Evolutionary conservation across 2,113 vertebrate genomes (phyloP).

Genomic region (Gavialis gangeticus): DNA sequence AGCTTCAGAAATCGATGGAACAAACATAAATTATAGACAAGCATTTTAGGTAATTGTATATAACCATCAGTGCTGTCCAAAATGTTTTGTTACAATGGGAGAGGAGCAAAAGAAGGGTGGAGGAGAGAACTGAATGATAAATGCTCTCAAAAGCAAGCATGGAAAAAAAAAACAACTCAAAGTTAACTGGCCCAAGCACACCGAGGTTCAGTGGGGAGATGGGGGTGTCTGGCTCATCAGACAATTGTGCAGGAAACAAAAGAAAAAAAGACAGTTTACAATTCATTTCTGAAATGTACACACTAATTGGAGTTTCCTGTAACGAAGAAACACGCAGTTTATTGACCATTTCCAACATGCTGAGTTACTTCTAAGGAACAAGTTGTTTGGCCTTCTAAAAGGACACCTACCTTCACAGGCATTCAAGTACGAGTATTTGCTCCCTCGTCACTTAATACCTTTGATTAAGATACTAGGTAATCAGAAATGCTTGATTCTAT

Average conservation of each 20-base stretch:
- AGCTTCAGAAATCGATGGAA: not conserved
- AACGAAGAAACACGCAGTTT: not conserved
- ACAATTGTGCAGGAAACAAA: not conserved
- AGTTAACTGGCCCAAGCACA: not conserved
- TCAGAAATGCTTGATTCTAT: not conserved
- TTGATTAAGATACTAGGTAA: not conserved
- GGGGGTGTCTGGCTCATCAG: not conserved
- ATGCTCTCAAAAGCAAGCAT: too few species aligned
- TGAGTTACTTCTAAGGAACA: not conserved
- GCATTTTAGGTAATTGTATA: not conserved
- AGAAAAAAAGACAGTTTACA: too few species aligned
- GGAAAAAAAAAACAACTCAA: not conserved
- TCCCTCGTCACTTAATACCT: not conserved
- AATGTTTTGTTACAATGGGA: not conserved
- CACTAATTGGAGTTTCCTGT: not conserved
- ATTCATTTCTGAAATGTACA: not conserved
- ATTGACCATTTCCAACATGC: not conserved
- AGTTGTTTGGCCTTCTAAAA: not conserved
- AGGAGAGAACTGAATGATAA: too few species aligned
- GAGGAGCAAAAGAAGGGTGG: not conserved
- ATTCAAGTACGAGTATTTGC: not conserved
- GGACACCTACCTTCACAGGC: not conserved
- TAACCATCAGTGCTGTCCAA: not conserved
- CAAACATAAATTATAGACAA: not conserved
- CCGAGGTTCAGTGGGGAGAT: too few species aligned